Conservation (phyloP, 2,888 invertebrate species). For the Pristionchus maxplancki region DNA sequence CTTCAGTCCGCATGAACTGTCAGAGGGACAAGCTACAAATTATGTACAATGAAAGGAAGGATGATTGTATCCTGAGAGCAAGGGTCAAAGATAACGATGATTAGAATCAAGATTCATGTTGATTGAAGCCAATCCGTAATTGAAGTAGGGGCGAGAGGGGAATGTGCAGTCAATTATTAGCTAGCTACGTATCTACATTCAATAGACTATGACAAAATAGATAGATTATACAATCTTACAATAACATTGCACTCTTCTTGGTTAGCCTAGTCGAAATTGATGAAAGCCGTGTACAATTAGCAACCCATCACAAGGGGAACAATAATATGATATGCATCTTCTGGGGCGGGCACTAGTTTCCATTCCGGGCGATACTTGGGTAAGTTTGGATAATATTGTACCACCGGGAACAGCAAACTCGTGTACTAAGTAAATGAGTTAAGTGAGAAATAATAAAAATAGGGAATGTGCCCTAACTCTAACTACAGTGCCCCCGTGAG, state of each 20-base stretch:
- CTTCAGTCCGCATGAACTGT: neutral
- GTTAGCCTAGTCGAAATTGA: neutral
- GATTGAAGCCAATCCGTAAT: constrained; percentile 31
- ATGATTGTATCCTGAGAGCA: constrained; percentile 11
- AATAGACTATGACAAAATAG: neutral
- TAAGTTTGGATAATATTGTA: neutral
- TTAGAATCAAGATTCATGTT: constrained; percentile 27
- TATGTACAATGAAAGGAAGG: constrained; percentile 32
- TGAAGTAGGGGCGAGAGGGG: neutral
- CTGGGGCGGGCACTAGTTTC: neutral
- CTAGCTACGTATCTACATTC: neutral
- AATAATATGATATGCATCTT: neutral
- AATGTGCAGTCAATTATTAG: neutral
- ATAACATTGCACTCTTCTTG: constrained; percentile 19
- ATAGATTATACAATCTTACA: neutral
- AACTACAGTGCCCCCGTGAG: constrained; percentile 31
- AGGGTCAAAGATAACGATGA: constrained; percentile 11
- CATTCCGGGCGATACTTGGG: neutral
- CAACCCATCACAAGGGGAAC: neutral
- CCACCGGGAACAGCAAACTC: neutral
- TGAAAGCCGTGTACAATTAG: neutral
- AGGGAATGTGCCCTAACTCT: neutral
- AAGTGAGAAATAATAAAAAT: neutral
- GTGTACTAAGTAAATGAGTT: neutral
- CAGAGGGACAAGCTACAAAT: neutral